Evolutionary conservation across 2,797 vertebrate species (phyloP).

Genomic region (Staurois parvus): DNA sequence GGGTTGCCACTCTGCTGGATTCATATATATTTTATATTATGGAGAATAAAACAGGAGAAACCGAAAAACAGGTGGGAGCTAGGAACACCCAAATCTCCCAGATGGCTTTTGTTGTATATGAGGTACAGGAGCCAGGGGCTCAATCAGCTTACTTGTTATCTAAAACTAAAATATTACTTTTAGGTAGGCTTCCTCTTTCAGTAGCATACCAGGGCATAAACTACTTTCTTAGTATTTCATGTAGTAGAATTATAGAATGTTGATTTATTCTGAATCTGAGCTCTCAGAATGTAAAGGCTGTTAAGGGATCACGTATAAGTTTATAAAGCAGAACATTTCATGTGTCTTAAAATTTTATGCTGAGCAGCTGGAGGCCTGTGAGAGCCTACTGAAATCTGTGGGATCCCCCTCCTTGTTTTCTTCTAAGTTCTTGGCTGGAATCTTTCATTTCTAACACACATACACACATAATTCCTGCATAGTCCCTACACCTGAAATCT

Average conservation of each 20-base stretch:
- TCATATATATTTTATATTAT: too few species aligned
- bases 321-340: slow-evolving; percentile 9
- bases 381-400: slow-evolving; percentile 2
- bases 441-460: slow-evolving; percentile 3
- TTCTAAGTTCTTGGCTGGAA: slow-evolving; percentile 34
- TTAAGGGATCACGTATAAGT: slow-evolving; percentile 11
- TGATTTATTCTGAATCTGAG: slow-evolving; percentile 4
- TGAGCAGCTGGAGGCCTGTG: slow-evolving; percentile 16
- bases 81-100: too few species aligned
- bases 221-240: too few species aligned
- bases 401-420: background rate
- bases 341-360: slow-evolving; percentile 29
- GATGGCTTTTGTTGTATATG: too few species aligned
- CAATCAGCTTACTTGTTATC: too few species aligned
- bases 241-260: background rate
- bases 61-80: too few species aligned
- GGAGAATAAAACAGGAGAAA: too few species aligned
- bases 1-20: too few species aligned
- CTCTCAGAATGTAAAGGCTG: slow-evolving; percentile 10
- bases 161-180: too few species aligned
- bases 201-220: too few species aligned
- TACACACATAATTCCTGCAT: background rate
- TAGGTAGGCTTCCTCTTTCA: too few species aligned
- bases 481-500: slow-evolving; percentile 2
- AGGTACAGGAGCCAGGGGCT: too few species aligned